These are phyloP conservation scores for Tachyglossus aculeatus DNA, from an alignment of 2,797 vertebrate species.

Conservation along the genomic window DNA sequence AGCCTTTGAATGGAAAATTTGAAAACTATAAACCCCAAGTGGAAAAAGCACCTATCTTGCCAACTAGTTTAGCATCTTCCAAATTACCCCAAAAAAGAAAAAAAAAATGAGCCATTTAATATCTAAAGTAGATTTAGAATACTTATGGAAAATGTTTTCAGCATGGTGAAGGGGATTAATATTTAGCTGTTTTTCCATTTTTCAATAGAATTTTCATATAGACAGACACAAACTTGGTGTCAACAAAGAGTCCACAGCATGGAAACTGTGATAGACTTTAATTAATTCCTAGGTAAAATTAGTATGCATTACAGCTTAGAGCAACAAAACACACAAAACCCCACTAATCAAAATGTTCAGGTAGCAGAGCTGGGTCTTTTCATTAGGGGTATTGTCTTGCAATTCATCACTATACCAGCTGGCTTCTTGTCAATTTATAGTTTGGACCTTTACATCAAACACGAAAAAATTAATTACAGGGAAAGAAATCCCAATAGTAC, in stretches of 20 bases:
- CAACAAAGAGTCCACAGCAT: background rate
- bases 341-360: constrained; percentile 63
- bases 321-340: constrained; percentile 52
- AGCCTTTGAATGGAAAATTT: too few species aligned
- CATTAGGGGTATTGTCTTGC: constrained; percentile 66
- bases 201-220: constrained; percentile 35
- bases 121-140: constrained; percentile 8
- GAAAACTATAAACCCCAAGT: too few species aligned
- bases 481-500: constrained; percentile 61
- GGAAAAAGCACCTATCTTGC: too few species aligned
- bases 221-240: background rate
- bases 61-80: background rate
- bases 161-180: constrained; percentile 8
- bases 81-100: background rate
- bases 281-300: constrained; percentile 65
- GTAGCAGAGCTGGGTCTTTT: constrained; percentile 38
- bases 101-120: background rate
- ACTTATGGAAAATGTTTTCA: constrained; percentile 18
- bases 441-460: constrained; percentile 71
- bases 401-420: constrained; percentile 70
- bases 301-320: constrained; percentile 63
- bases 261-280: constrained; percentile 45
- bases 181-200: background rate
- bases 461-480: constrained; percentile 73
- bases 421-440: constrained; percentile 70